Base-by-base conservation (phyloP, 2,888 invertebrate genomes). In the Antitype chi region DNA sequence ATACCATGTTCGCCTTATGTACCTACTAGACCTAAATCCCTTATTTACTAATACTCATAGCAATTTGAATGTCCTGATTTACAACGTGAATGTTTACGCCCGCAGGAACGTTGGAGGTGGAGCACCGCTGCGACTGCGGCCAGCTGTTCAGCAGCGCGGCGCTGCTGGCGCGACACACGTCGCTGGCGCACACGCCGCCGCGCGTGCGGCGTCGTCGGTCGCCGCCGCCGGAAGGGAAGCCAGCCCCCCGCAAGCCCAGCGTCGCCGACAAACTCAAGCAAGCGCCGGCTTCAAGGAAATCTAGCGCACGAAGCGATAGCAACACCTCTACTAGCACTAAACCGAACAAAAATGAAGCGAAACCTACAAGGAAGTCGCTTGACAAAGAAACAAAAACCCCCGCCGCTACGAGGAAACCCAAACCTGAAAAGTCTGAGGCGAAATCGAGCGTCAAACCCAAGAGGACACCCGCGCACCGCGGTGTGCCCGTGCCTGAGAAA, bases 121-220 rank as follows among this genome's bases (percentile, higher is more conserved):
- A 93, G 92, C 97, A 97, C 88, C 95, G 97, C 2, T 97, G 97
- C 84, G 97, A 97, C 89, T 97, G 97, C 85, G 97, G 97, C 0
- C 94, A 96, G 88, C 80, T 95, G 81, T 97, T 97, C 90, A 94
- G 94, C 74, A 96, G 95, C 88, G 96, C 95, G 23, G 95, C 96
- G 47, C 85, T 97, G 32, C 86, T 97, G 79, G 86, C 94, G 78
- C 93, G 96, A 74, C 97, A 97, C 93, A 94, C 96, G 2, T 90
- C 93, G 23, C 92, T 96, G 0, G 97, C 95, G 81, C 97, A 97
- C 93, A 97, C 97, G 28, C 97, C 97, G 83, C 97, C 96, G 88
- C 93, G 97, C 82, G 93, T 95, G 87, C 94, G 97, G 60, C 94
- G 95, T 62, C 92, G 94, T 60, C 94, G 96, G 80, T 91, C 92